Evolutionary conservation across 2,113 vertebrate genomes (phyloP), one percentile per base, ranked within the genome.

Genomic region (Chelonoidis abingdonii): DNA sequence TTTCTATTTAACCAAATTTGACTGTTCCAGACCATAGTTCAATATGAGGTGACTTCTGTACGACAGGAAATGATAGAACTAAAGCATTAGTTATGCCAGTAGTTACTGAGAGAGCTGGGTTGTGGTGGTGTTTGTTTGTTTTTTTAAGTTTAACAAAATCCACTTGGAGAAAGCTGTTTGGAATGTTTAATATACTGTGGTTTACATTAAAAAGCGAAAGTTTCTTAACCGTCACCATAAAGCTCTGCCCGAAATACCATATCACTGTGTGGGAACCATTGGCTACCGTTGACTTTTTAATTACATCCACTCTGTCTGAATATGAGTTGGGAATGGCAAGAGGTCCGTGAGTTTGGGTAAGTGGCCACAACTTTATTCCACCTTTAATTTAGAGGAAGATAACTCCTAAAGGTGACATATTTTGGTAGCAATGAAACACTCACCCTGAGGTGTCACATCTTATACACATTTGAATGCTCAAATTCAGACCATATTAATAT

Each of bases 191-290:
- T 1, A 6, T 90, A 44, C 3, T 5, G 21, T 4, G 4, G 13
- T 78, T 78, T 78, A 25, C 1, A 0, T 81, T 82, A n/a, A 50
- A 22, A 56, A 91, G 5, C 16, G 5, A 17, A 29, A 2, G 8
- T 72, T 72, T 25, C 76, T 8, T 21, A n/a, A 89, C 25, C 54
- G 44, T 0, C 0, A 79, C 49, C 41, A 5, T 3, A 22, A 49
- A 0, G 1, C 0, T 41, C 65, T 3, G 31, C 8, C 50, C 47
- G 52, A 0, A 0, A 11, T 5, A 7, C 1, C 2, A 3, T 41
- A 31, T 27, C 1, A 1, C 6, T 25, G 21, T 22, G 21, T 72
- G 21, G 16, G 0, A 0, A 27, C 31, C 47, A 14, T 44, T 47
- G 78, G 2, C 76, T 29, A 35, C 7, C 1, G 5, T 3, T 21